Base-by-base conservation (phyloP, 2,797 vertebrate species). In the Neosalanx taihuensis region DNA sequence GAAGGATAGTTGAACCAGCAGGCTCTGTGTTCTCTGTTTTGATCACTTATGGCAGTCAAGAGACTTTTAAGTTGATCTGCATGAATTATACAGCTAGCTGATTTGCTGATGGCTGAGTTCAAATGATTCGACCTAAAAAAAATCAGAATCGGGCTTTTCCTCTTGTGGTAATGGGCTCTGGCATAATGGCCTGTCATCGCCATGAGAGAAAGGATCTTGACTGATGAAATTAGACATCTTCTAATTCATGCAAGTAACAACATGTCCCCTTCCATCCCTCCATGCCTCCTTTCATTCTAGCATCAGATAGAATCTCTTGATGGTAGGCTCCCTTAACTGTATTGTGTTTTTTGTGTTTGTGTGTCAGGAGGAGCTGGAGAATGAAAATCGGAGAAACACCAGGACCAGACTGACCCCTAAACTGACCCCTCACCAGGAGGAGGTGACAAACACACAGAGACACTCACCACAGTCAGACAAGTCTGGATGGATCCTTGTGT, bases 361-460 rank as follows among this genome's bases (percentile, higher is more conserved):
- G 49, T 83, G 67, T 29, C 64, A 93, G 92, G 88, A 91, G 0
- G 89, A 87, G 10, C 81, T 93, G 76, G 89, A 90, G 64, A 87
- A 79, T 33, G 88, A 90, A 76, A 93, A 93, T 78, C 76, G 73
- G 69, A 85, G 85, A 71, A 93, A 93, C 81, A 87, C 76, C 0
- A 86, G 81, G 78, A 75, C 76, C 64, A 51, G 37, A 49, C 37
- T 30, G 37, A 49, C 64, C 23, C 41, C 41, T 49, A 66, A 85
- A 84, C 74, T 83, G 69, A 81, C 81, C 31, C 76, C 81, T 5
- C 87, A 90, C 62, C 68, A 82, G 33, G 87, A 92, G 67, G 84
- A 92, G 90, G 91, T 92, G 76, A 86, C 37, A 35, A 53, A 9
- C 71, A 33, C 9, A 64, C 37, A 67, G 58, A 67, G 63, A 59